Evolutionary conservation across 2,113 vertebrate species (phyloP), one percentile per base, ranked within the genome.

Genomic region (Herpetotheres cachinnans): DNA sequence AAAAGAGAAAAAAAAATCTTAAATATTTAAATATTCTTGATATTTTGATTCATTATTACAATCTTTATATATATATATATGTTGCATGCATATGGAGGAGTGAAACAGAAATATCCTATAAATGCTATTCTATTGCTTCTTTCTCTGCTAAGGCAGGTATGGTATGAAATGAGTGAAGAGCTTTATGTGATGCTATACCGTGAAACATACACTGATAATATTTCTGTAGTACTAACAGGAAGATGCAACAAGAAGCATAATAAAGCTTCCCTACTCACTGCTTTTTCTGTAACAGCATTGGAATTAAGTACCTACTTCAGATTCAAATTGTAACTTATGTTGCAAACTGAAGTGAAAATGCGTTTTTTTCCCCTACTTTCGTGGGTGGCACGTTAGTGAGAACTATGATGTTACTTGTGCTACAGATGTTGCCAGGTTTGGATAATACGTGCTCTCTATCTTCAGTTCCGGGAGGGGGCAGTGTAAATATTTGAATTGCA

Each of bases 381-480:
- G 44, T 76, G 27, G 18, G 21, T 52, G 29, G 10, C 8, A 1
- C 44, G 2, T 71, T 67, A 22, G 40, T 55, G 36, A 55, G 26
- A 61, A 1, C 27, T 7, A 0, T 32, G 19, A 4, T 22, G 4
- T 13, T 76, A 19, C 30, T 34, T 34, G 2, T 32, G 46, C 27
- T 76, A 5, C 27, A 16, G 46, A 21, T 62, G 25, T 56, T 84
- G 47, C 21, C 14, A 3, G 40, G 42, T 65, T 87, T 62, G 38
- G 21, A 7, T 55, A 70, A 44, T 38, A 2, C 0, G 4, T 71
- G 61, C 61, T 71, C 16, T 67, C 34, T 36, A 12, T 5, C 47
- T 55, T 32, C 29, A 11, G 8, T 90, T 80, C 93, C 83, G 3
- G 47, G 55, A 97, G 94, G 47, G 92, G 90, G 94, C 92, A 79